Evolutionary conservation across 1,140 invertebrate genomes (phyloP).

Genomic region (Dreissena polymorpha): DNA sequence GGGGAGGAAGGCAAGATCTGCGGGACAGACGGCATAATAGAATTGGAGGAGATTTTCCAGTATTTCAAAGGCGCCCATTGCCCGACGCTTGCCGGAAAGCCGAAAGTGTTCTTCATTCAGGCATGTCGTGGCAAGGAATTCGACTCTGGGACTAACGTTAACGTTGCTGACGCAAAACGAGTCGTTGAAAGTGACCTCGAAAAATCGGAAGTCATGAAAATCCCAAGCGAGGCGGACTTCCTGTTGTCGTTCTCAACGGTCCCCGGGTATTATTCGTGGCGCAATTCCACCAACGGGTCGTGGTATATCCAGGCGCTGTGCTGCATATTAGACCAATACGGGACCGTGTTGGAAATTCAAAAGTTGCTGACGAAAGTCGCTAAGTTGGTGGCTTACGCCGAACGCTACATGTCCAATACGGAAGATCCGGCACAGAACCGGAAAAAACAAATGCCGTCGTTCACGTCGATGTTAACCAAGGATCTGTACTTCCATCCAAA

Average conservation of each 20-base stretch:
- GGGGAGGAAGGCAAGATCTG: constrained; percentile 64
- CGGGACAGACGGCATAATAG: constrained; percentile 62
- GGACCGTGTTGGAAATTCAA: constrained; percentile 35
- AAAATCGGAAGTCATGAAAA: constrained; percentile 31
- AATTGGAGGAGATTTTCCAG: constrained; percentile 63
- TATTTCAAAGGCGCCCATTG: constrained; percentile 68
- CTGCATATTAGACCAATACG: constrained; percentile 40
- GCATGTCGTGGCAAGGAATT: constrained; percentile 69
- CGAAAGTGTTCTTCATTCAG: constrained; percentile 75
- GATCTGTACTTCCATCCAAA: constrained; percentile 50
- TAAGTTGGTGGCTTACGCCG: constrained; percentile 27
- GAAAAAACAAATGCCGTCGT: constrained; percentile 46
- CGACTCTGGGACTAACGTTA: constrained; percentile 18
- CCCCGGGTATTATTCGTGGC: constrained; percentile 65
- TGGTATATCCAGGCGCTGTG: constrained; percentile 63
- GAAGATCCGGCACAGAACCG: constrained; percentile 13
- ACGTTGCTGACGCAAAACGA: constrained; percentile 32
- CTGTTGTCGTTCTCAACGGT: constrained; percentile 66
- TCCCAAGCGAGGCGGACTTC: constrained; percentile 68
- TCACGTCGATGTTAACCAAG: constrained; percentile 51
- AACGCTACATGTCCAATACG: constrained; percentile 39
- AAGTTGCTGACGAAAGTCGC: constrained; percentile 41
- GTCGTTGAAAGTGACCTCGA: background rate
- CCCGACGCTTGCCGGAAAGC: constrained; percentile 64
- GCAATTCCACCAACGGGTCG: constrained; percentile 58